phyloP scores from a whole-genome alignment of 2,113 vertebrate species.

The Peucedramus taeniatus region DNA sequence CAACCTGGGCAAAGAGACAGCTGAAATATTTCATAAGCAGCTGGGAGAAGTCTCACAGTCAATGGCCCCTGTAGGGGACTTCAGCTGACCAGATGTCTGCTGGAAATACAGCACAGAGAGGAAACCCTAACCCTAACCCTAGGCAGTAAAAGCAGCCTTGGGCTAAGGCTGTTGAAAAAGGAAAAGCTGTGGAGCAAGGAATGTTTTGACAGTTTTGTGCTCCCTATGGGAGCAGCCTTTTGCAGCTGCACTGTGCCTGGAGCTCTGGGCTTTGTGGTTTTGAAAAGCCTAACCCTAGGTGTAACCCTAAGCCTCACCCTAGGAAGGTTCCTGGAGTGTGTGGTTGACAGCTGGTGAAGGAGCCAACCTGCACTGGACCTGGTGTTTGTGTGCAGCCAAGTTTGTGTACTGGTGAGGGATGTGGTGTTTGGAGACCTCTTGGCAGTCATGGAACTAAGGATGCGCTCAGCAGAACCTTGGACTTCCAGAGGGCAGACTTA shows the following conservation, averaged over 20 bases:
- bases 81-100: neutral
- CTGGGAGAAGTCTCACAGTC: neutral
- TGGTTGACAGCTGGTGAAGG: neutral
- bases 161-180: too few relatives aligned
- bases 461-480: neutral
- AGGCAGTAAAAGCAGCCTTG: too few relatives aligned
- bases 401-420: too few relatives aligned
- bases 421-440: neutral
- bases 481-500: neutral
- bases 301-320: too few relatives aligned
- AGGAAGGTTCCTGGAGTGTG: neutral
- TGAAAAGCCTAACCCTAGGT: too few relatives aligned
- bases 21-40: neutral
- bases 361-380: neutral
- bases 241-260: too few relatives aligned
- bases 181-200: too few relatives aligned
- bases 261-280: too few relatives aligned
- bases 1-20: neutral
- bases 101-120: neutral
- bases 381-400: accelerated
- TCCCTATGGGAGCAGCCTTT: too few relatives aligned
- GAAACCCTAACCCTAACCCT: too few relatives aligned
- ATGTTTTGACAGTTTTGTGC: too few relatives aligned
- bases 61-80: neutral
- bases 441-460: neutral